Base-by-base conservation (phyloP, 1,140 invertebrate species). In the Neodiprion pinetum region DNA sequence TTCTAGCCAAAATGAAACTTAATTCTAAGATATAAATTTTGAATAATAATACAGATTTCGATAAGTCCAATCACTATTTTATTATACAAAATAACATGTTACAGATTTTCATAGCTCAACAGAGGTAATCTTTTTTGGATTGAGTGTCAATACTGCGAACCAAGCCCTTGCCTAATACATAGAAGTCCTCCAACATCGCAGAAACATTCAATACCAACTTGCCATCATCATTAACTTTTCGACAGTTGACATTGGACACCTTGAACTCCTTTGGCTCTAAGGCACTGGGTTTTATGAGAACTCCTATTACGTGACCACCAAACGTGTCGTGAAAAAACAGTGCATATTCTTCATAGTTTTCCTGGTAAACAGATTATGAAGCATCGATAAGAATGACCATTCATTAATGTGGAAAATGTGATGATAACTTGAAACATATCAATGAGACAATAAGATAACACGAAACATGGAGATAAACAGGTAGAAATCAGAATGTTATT, bases 311-410 rank as follows among this genome's bases (percentile, higher is more conserved):
- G 75, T 91, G 90, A 47, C 96, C 96, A 23, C 96, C 96, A 88
- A 94, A 96, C 0, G 89, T 88, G 86, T 98, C 95, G 84, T 97
- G 92, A 84, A 98, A 97, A 85, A 98, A 98, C 48, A 96, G 83
- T 1, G 95, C 96, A 80, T 93, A 93, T 48, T 96, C 92, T 7
- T 90, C 90, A 85, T 95, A 98, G 71, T 91, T 91, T 71, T 89
- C 89, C 94, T 96, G 79, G 1, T 61, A 90, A 91, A 76, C 74
- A 68, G 74, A 76, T 74, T 70, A 72, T 74, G 5, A 61, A 12
- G n/a, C 71, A 77, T 70, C 48, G 12, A 50, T 72, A 70, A 11
- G 70, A 66, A 68, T 66, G 73, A 72, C 14, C 67, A 71, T 47
- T 50, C 48, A 48, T 12, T 61, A 28, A 9, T 8, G 69, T 72